Evolutionary conservation across 2,797 vertebrate species (phyloP).

Genomic region (Thunnus albacares): DNA sequence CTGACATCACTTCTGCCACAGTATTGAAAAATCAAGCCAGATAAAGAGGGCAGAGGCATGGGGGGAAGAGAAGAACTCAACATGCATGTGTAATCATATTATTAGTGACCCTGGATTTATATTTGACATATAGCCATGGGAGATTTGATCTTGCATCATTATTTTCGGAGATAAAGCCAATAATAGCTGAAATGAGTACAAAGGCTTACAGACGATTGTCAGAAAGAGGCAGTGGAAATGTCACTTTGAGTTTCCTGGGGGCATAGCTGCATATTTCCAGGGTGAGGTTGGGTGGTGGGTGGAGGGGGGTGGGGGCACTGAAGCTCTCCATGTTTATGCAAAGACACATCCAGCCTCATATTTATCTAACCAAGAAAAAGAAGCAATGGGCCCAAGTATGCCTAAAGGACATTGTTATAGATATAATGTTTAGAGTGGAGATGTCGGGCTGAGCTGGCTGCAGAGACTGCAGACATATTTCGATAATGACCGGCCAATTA

Average conservation of each 20-base stretch:
- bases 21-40: not conserved
- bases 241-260: constrained; percentile 25
- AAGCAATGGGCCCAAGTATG: not conserved
- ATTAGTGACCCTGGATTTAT: constrained; percentile 1
- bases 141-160: not conserved
- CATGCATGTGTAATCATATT: not conserved
- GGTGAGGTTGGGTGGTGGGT: constrained; percentile 6
- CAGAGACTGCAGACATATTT: constrained; percentile 41
- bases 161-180: constrained; percentile 11
- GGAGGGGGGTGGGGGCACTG: not conserved
- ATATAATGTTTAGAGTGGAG: constrained; percentile 14
- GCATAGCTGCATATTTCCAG: not conserved
- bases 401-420: constrained; percentile 27
- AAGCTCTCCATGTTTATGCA: not conserved
- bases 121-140: not conserved
- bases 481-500: constrained; percentile 53
- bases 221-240: not conserved
- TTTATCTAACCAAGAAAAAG: constrained; percentile 24
- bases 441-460: constrained; percentile 25
- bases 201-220: not conserved
- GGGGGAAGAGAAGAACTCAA: not conserved
- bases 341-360: constrained; percentile 25
- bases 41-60: not conserved
- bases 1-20: constrained; percentile 3
- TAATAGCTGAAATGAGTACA: not conserved